Evolutionary conservation across 2,113 vertebrate genomes (phyloP), one percentile per base, ranked within the genome.

Genomic region (Petrocephalus microphthalmus): DNA sequence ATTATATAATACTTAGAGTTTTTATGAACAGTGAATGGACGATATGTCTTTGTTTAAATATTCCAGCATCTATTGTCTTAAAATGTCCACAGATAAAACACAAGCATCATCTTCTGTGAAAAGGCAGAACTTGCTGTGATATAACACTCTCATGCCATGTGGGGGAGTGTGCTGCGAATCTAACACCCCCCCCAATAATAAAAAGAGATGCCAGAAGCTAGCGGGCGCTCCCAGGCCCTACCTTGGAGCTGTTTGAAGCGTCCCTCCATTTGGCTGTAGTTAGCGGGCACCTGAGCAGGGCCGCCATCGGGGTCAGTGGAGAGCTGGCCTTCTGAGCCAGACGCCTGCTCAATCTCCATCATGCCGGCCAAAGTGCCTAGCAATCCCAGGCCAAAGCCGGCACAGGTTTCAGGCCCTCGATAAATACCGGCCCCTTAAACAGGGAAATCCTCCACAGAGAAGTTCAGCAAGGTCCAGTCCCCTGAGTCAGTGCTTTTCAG

Each of bases 191-290:
- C 64, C 29, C 67, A 7, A 8, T 0, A 64, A 37, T 74, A 74
- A 1, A 19, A 71, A 11, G 10, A 74, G 67, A 74, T 37, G n/a
- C 57, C 67, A 15, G 29, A 29, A 74, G 29, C 13, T 33, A 71
- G 67, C 29, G 37, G 67, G 15, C 10, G 11, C 67, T 37, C 67
- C 15, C 4, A 3, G 33, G n/a, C 33, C 95, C 96, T 96, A 99
- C 98, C 98, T 98, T 99, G 98, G 0, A 99, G 95, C 93, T 99
- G 98, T 90, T 99, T 99, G 94, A 99, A 98, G 71, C 98, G 93
- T 20, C 98, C 98, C 91, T 99, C 98, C 93, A 99, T 94, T 94
- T 98, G 97, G 92, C 97, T 98, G 93, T 98, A 99, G 96, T 98
- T 98, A 93, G 97, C 97, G 0, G 94, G 96, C n/a, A 96, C 96